A percentile compares a stretch with the other conserved stretches of the same genome.
Evolutionary conservation across 2,888 invertebrate genomes (phyloP).

Genomic region (Dendrolimus pini): DNA sequence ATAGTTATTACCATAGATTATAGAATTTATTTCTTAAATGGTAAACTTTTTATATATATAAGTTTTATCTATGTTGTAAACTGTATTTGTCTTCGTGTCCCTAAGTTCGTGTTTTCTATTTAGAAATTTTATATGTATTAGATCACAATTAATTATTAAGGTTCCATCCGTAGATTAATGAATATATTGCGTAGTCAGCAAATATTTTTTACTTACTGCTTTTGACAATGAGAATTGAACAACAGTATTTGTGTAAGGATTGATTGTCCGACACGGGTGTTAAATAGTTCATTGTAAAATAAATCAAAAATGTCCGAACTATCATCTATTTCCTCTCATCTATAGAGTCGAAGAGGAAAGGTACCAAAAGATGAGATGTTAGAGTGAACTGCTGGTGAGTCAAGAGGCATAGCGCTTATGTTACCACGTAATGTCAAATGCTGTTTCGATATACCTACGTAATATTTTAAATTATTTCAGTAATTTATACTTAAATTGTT

Average conservation of each 20-base stretch:
- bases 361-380: neutral
- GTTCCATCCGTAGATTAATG: neutral
- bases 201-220: neutral
- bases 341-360: neutral
- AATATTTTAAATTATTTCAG: neutral
- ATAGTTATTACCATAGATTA: too few relatives aligned
- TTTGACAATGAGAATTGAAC: neutral
- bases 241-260: conserved; percentile 14
- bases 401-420: neutral
- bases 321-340: conserved; percentile 2
- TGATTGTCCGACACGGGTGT: conserved; percentile 27
- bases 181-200: neutral
- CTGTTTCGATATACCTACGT: neutral
- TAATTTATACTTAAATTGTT: neutral
- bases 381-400: neutral
- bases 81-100: conserved; percentile 20
- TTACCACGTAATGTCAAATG: neutral
- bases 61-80: neutral
- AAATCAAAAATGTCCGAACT: conserved; percentile 5
- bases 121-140: conserved; percentile 17
- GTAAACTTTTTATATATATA: neutral
- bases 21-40: too few relatives aligned
- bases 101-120: conserved; percentile 12
- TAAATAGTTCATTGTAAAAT: neutral
- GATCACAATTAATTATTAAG: conserved; percentile 8